Base-by-base conservation (phyloP, 2,113 vertebrate species). In the Excalfactoria chinensis region DNA sequence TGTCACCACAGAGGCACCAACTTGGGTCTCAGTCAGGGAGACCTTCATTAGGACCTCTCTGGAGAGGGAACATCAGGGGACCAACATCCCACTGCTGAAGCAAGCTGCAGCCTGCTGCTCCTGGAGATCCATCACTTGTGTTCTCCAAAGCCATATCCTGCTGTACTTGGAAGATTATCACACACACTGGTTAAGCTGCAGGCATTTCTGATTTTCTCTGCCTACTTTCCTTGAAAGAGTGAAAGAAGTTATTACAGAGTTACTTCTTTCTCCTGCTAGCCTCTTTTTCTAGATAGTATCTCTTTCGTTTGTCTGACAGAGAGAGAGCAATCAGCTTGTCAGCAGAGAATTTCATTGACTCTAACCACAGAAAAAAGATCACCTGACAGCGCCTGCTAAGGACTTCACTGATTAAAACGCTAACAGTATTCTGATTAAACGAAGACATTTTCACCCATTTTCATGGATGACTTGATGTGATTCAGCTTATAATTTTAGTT, bases 191-290 rank as follows among this genome's bases (percentile, higher is more conserved):
- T 35, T 64, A 46, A 75, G 22, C 63, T 92, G 71, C 40, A 85
- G 49, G 13, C 35, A 76, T 44, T 69, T 82, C 67, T 49, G 79
- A 34, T 62, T 83, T 89, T 79, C 14, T 75, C 76, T 51, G 43
- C 28, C 10, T 74, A 19, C 67, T 88, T 84, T 78, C 43, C 26
- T 71, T 64, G 73, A 90, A 74, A 63, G n/a, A 83, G 11, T 63
- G 37, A 49, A 86, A 63, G 19, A 49, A 6, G 14, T 81, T 92
- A 73, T 37, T 41, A 34, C 6, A 30, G 20, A 84, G 14, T 53
- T 48, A 48, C 25, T 60, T 46, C n/a, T 59, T 77, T 63, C 25
- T 83, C 63, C 43, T 77, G 41, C 51, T 86, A 23, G 37, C 66
- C 26, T 76, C 26, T 76, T 75, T 60, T 40, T 11, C 37, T 71